phyloP scores from a whole-genome alignment of 1,140 invertebrate genomes.

The Drosophila asahinai region DNA sequence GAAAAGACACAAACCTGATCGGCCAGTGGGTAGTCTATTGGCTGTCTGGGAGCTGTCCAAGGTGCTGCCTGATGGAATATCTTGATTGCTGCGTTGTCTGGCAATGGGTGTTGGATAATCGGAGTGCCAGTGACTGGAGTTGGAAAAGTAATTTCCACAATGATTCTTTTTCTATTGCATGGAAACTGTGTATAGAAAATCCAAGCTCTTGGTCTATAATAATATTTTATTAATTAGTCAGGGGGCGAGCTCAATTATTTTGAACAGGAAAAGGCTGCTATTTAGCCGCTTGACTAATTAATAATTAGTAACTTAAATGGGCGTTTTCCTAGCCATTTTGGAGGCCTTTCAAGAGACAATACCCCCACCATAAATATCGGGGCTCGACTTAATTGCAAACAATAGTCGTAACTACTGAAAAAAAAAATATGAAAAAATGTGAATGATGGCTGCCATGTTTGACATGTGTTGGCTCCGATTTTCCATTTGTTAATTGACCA shows the following conservation, averaged over 20 bases:
- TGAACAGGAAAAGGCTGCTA: neutral
- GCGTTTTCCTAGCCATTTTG: slow-evolving; percentile 6
- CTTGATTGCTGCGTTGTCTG: slow-evolving; percentile 8
- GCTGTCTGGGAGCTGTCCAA: neutral
- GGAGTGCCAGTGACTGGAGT: too few species aligned
- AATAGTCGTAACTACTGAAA: slow-evolving; percentile 6
- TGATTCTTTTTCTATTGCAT: neutral
- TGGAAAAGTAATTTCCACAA: neutral
- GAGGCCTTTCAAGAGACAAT: neutral
- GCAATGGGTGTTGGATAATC: neutral
- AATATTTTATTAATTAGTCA: too few species aligned
- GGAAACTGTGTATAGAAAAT: too few species aligned
- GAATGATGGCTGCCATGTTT: slow-evolving; percentile 41
- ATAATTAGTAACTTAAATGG: slow-evolving; percentile 5
- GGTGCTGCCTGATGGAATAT: slow-evolving; percentile 13
- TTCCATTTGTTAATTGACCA: slow-evolving; percentile 55
- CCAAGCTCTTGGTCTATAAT: too few species aligned
- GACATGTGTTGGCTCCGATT: slow-evolving; percentile 53
- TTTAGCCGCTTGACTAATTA: slow-evolving; percentile 10
- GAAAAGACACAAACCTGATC: slow-evolving; percentile 18
- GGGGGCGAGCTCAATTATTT: neutral
- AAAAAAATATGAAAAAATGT: slow-evolving; percentile 13
- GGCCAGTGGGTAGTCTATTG: neutral
- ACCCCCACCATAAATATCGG: slow-evolving; percentile 37
- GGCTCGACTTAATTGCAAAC: slow-evolving; percentile 21